Conservation (phyloP, 2,113 vertebrate species). For the Cinclus cinclus region DNA sequence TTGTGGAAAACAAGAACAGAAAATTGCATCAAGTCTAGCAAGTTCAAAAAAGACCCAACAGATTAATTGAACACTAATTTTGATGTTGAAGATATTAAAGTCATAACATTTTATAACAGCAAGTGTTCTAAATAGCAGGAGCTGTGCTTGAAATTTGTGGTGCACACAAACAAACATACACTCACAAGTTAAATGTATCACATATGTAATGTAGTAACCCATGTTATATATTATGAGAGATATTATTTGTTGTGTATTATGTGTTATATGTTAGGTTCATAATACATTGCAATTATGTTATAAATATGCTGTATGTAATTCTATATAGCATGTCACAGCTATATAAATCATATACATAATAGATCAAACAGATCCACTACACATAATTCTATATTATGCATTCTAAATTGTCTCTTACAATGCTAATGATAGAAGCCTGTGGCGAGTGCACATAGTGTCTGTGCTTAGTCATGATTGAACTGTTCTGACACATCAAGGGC, state of each 20-base stretch:
- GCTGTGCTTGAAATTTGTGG: background rate
- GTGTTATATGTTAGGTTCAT: background rate
- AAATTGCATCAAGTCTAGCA: background rate
- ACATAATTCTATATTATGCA: background rate
- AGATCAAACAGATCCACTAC: background rate
- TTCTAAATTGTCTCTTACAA: background rate
- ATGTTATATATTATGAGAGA: background rate
- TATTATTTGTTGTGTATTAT: background rate
- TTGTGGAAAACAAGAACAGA: background rate
- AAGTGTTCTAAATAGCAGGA: background rate
- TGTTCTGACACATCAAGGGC: background rate
- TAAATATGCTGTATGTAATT: background rate
- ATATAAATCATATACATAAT: no score
- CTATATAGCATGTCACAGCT: background rate
- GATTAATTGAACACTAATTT: background rate
- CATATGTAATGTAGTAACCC: no score
- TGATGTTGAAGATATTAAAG: background rate
- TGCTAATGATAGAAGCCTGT: background rate
- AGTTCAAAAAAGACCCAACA: background rate
- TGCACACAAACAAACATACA: background rate
- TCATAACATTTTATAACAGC: background rate
- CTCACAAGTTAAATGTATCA: background rate
- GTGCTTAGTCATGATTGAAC: background rate
- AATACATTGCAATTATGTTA: background rate
- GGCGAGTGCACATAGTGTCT: no score